Evolutionary conservation across 2,888 invertebrate genomes (phyloP).

Genomic region (Drosophila helvetica): DNA sequence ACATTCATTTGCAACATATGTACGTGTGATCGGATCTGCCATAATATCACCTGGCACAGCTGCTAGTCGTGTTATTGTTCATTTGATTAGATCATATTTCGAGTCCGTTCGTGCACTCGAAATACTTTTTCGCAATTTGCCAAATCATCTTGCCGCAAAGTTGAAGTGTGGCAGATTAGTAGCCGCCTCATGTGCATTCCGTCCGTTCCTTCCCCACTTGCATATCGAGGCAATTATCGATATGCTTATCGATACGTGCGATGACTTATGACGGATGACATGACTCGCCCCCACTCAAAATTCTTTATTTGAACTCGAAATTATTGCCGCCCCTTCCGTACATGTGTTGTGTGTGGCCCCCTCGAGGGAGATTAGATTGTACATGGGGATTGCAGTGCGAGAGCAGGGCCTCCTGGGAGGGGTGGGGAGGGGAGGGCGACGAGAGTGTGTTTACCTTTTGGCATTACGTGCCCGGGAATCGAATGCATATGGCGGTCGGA

Average conservation of each 20-base stretch:
- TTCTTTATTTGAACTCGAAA: conserved; percentile 3
- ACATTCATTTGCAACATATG: not conserved
- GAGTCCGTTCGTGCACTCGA: not conserved
- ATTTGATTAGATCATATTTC: not conserved
- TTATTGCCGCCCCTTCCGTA: not conserved
- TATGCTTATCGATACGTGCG: conserved; percentile 70
- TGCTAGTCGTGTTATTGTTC: not conserved
- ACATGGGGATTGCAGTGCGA: not conserved
- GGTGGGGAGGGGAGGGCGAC: conserved; percentile 1
- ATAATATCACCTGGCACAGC: not conserved
- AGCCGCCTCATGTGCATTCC: conserved; percentile 15
- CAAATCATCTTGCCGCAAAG: not conserved
- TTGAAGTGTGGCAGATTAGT: conserved; percentile 24
- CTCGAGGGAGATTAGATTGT: conserved; percentile 63
- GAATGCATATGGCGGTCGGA: conserved; percentile 36
- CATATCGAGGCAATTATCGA: conserved; percentile 55
- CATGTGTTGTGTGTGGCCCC: not conserved
- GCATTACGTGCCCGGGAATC: conserved; percentile 54
- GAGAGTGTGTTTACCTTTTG: conserved; percentile 50
- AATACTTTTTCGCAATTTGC: conserved; percentile 2
- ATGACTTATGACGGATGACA: not conserved
- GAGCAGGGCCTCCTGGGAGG: conserved; percentile 22
- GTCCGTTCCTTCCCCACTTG: conserved; percentile 9
- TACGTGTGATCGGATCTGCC: not conserved
- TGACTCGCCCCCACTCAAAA: not conserved